These are phyloP conservation scores for Echiichthys vipera DNA, from an alignment of 2,797 vertebrate genomes.

Conservation along the genomic window DNA sequence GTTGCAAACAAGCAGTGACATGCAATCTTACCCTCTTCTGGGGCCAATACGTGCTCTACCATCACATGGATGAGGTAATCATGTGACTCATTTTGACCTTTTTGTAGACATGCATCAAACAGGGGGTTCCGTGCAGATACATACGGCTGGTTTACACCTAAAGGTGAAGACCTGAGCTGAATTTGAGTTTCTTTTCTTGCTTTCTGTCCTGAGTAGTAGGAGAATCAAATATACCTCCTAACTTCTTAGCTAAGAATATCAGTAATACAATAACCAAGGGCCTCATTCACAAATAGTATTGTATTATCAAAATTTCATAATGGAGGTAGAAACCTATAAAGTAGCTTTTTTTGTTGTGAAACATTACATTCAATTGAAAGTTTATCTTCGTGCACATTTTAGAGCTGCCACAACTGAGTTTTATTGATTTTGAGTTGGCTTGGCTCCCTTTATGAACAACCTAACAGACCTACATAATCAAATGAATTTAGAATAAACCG, in stretches of 20 bases:
- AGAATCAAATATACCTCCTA: neutral
- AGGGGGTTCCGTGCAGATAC: neutral
- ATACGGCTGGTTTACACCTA: conserved; percentile 5
- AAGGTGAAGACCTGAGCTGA: neutral
- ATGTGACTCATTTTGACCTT: conserved; percentile 24
- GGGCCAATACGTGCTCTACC: conserved; percentile 10
- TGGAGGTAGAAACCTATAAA: neutral
- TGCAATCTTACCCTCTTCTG: conserved; percentile 58
- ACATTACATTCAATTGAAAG: neutral
- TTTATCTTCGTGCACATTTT: neutral
- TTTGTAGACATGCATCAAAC: conserved; percentile 21
- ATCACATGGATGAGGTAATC: conserved; percentile 22
- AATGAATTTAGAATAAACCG: neutral
- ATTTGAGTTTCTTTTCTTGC: neutral
- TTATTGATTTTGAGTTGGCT: neutral
- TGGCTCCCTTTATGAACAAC: neutral
- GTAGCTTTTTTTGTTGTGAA: neutral
- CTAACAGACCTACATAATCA: neutral
- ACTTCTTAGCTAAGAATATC: neutral
- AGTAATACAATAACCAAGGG: neutral
- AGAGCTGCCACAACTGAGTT: neutral
- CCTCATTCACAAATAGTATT: neutral
- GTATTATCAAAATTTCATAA: neutral
- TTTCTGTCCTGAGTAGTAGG: neutral
- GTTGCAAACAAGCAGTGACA: conserved; percentile 64